Evolutionary conservation across 2,113 vertebrate species (phyloP).

Genomic region (Cyanoderma ruficeps): DNA sequence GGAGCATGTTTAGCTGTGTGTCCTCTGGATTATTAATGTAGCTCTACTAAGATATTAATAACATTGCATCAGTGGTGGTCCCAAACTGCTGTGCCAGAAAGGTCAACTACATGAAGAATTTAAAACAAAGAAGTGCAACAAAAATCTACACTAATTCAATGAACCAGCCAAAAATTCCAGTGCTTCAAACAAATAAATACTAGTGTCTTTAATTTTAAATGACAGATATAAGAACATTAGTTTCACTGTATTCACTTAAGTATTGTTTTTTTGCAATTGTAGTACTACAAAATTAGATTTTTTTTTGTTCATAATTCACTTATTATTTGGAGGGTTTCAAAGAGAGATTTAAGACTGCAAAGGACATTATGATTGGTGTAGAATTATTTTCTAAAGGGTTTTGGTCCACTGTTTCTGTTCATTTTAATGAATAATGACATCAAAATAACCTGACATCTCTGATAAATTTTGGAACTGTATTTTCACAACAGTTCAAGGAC

Average conservation of each 20-base stretch:
- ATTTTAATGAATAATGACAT: background rate
- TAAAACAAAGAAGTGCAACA: background rate
- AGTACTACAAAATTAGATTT: background rate
- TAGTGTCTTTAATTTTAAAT: background rate
- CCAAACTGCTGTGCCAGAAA: constrained; percentile 64
- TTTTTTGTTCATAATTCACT: background rate
- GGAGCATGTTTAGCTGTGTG: constrained; percentile 55
- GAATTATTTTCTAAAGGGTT: background rate
- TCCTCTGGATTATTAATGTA: constrained; percentile 71
- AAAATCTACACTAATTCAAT: background rate
- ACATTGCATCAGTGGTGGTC: constrained; percentile 55
- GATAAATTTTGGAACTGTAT: background rate
- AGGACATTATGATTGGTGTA: background rate
- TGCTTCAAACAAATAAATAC: background rate
- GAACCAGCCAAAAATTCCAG: background rate
- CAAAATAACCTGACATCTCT: background rate
- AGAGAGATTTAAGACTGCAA: background rate
- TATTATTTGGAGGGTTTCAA: background rate
- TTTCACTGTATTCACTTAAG: background rate
- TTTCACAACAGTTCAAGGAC: background rate
- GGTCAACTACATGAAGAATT: constrained; percentile 57
- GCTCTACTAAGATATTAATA: constrained; percentile 68
- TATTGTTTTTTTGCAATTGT: background rate
- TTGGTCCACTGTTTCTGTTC: background rate
- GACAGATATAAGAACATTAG: background rate